Evolutionary conservation across 92 coral and sea anemone species (phyloP), one percentile per base, ranked within the genome.

Genomic region (Heteractis magnifica): DNA sequence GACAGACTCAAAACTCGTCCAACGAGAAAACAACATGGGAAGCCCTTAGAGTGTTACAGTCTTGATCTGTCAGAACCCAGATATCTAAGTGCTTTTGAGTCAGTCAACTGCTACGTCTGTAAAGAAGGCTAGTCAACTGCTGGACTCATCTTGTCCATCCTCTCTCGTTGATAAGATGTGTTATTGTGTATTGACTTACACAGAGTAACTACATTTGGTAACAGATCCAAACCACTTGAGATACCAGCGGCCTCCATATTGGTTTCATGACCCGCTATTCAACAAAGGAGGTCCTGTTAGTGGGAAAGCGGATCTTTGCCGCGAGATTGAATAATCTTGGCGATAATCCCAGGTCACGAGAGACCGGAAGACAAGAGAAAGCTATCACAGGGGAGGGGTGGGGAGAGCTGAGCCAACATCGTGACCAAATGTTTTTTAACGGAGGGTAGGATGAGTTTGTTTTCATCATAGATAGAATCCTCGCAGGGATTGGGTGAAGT

Each of bases 221-320:
- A 64, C 71, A 64, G 71, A 18, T 64, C 71, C 11, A n/a, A 3
- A 18, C 9, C 71, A 64, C 71, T 64, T 64, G 71, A 64, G 71
- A 64, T 64, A 64, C 13, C 71, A 64, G 3, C 4, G 21, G 71
- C 71, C 71, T 15, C 21, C 71, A 64, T n/a, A 64, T 64, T 64
- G 71, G 26, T 64, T 64, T 64, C 71, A n/a, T 64, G 71, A 64
- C 26, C 71, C 21, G 26, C 21, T 64, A 64, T 64, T 3, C 71
- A 68, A 68, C 73, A 68, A 68, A 68, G 73, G 16, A 26, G 48
- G 73, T 68, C 15, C 73, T 68, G 73, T 68, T 68, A 26, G 20
- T 13, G 8, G 12, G 70, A 62, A 62, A 62, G 73, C 73, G 73
- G 73, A 68, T 68, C 73, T 68, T 68, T 10, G 23, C 13, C 10